phyloP scores from a whole-genome alignment of 2,797 vertebrate genomes.

The Scomberomorus guttatus region DNA sequence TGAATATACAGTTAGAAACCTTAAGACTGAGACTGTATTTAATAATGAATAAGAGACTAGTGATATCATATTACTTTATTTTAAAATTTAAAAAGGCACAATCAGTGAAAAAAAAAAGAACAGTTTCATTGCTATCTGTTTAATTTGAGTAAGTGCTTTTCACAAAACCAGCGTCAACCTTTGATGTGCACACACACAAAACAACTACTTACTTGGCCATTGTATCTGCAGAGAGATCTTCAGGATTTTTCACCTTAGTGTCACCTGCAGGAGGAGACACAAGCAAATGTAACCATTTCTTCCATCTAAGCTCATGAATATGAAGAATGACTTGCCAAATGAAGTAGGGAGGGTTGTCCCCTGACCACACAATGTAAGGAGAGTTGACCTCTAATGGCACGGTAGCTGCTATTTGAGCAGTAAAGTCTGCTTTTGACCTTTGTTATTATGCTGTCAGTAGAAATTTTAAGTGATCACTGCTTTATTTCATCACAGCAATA shows the following conservation, averaged over 20 bases:
- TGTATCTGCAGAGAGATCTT: conserved; percentile 97
- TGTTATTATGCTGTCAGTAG: not conserved
- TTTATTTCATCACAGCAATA: not conserved
- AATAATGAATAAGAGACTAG: no score
- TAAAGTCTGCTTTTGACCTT: not conserved
- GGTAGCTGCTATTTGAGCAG: not conserved
- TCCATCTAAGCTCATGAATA: not conserved
- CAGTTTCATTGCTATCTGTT: not conserved
- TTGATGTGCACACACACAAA: not conserved
- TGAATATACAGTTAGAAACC: not conserved
- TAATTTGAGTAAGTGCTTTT: not conserved
- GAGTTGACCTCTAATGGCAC: not conserved
- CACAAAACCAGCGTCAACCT: not conserved
- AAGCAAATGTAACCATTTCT: not conserved
- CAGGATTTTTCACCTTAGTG: conserved; percentile 93
- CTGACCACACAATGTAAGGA: not conserved
- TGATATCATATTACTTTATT: no score
- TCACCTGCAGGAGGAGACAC: conserved; percentile 88
- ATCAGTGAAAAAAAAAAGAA: no score
- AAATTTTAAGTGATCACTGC: not conserved
- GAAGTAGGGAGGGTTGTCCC: not conserved
- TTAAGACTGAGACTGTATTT: not conserved
- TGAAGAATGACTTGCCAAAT: not conserved
- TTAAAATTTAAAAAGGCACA: no score
- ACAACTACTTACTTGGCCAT: conserved; percentile 93